phyloP scores from a whole-genome alignment of 2,888 invertebrate species.

The Serripes groenlandicus region DNA sequence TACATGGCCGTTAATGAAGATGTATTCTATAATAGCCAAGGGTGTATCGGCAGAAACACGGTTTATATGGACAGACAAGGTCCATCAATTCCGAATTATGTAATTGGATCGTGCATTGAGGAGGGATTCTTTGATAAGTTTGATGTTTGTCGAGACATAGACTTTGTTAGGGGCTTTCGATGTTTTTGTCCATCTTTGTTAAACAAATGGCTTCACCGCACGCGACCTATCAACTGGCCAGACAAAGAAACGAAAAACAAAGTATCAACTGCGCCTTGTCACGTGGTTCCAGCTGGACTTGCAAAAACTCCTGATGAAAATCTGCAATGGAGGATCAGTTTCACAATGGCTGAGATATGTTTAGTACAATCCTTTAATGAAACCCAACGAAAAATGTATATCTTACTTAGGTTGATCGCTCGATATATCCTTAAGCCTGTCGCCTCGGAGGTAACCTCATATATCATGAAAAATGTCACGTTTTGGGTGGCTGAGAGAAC shows the following conservation, averaged over 20 bases:
- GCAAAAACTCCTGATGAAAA: neutral
- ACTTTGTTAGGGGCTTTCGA: constrained; percentile 24
- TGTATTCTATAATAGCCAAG: constrained; percentile 1
- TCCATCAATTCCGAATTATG: constrained; percentile 22
- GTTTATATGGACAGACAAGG: constrained; percentile 16
- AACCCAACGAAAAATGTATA: constrained; percentile 34
- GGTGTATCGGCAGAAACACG: constrained; percentile 14
- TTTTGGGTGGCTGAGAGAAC: constrained; percentile 22
- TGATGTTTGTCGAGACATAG: neutral
- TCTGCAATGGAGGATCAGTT: constrained; percentile 39
- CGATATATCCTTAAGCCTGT: neutral
- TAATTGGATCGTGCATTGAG: neutral
- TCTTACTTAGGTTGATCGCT: constrained; percentile 1
- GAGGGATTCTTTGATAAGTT: too few species aligned
- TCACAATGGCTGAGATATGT: constrained; percentile 28
- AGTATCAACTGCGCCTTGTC: neutral
- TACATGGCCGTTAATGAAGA: constrained; percentile 15
- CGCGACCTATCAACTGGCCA: constrained; percentile 31
- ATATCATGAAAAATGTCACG: constrained; percentile 31
- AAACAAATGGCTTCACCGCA: constrained; percentile 13
- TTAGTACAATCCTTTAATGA: constrained; percentile 24
- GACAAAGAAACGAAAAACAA: neutral
- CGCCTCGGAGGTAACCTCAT: constrained; percentile 20
- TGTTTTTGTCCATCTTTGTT: neutral
- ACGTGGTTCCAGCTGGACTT: constrained; percentile 31